These are phyloP conservation scores for Paramormyrops kingsleyae DNA, from an alignment of 2,113 vertebrate genomes.

Conservation along the genomic window DNA sequence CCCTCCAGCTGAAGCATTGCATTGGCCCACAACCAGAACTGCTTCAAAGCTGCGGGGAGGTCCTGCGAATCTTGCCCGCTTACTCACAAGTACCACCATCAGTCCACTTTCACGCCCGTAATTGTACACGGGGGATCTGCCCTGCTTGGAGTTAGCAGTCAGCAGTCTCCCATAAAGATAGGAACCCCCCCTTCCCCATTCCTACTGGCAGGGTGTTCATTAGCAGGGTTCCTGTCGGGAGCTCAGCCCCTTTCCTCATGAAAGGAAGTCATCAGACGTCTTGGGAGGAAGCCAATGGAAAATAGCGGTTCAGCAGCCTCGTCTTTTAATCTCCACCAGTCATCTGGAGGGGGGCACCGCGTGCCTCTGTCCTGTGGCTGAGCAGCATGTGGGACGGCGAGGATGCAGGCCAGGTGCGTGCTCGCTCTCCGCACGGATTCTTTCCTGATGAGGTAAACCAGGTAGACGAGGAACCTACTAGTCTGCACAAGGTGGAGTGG, in stretches of 20 bases:
- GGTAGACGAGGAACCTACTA: neutral
- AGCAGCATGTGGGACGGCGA: neutral
- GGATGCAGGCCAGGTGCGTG: neutral
- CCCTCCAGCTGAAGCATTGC: neutral
- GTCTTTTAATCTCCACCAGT: neutral
- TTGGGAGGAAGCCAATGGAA: neutral
- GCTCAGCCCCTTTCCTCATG: neutral
- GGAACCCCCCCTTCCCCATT: neutral
- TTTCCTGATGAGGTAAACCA: slow-evolving; percentile 2
- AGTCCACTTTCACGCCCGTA: neutral
- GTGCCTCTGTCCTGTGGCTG: neutral
- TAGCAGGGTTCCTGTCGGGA: neutral
- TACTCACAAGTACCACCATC: neutral
- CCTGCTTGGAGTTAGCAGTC: neutral
- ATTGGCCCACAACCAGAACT: neutral
- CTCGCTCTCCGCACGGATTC: neutral
- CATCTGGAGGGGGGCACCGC: neutral
- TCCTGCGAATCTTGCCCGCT: neutral
- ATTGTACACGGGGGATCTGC: neutral
- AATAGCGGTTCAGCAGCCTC: neutral
- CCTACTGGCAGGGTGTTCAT: neutral
- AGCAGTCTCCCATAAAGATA: neutral
- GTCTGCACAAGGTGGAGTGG: neutral
- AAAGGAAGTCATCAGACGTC: neutral
- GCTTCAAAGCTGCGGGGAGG: neutral